These are phyloP conservation scores for Andrena cerasifolii DNA, from an alignment of 1,140 invertebrate species.

Conservation along the genomic window DNA sequence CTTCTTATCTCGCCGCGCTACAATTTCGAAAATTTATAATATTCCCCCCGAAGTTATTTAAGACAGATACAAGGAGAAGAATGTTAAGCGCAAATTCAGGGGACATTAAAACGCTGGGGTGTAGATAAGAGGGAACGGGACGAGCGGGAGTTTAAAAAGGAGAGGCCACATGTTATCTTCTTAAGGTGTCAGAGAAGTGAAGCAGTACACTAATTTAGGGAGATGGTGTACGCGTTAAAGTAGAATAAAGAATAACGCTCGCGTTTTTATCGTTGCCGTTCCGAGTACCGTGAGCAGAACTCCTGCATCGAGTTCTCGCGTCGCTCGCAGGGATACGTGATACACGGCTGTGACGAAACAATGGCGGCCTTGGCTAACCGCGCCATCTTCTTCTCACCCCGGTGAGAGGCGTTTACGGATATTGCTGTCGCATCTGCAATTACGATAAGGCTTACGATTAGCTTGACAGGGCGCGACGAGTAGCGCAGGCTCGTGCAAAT, in stretches of 20 bases:
- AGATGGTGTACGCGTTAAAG: too few species aligned
- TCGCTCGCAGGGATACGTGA: slow-evolving; percentile 1
- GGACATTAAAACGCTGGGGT: not conserved
- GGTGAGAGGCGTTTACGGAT: slow-evolving; percentile 37
- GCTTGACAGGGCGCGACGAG: slow-evolving; percentile 58
- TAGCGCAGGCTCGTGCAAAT: slow-evolving; percentile 56
- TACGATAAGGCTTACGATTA: slow-evolving; percentile 63
- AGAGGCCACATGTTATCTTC: slow-evolving; percentile 19
- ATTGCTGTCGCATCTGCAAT: slow-evolving; percentile 43
- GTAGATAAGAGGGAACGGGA: not conserved
- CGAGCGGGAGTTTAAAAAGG: too few species aligned
- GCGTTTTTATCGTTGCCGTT: not conserved
- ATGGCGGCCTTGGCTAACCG: not conserved
- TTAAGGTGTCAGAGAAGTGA: slow-evolving; percentile 20
- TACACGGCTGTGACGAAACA: not conserved
- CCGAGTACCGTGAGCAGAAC: not conserved
- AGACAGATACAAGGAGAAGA: not conserved
- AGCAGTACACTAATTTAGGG: too few species aligned
- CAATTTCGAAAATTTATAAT: slow-evolving; percentile 68
- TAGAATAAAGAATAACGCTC: not conserved
- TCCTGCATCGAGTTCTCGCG: not conserved
- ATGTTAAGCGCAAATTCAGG: not conserved
- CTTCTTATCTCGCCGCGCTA: slow-evolving; percentile 62
- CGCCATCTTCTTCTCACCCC: slow-evolving; percentile 23
- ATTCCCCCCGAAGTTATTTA: slow-evolving; percentile 40